A percentile compares a stretch with the other conserved stretches of the same genome.
Evolutionary conservation across 2,113 vertebrate genomes (phyloP).

Genomic region (Epinephelus fuscoguttatus): DNA sequence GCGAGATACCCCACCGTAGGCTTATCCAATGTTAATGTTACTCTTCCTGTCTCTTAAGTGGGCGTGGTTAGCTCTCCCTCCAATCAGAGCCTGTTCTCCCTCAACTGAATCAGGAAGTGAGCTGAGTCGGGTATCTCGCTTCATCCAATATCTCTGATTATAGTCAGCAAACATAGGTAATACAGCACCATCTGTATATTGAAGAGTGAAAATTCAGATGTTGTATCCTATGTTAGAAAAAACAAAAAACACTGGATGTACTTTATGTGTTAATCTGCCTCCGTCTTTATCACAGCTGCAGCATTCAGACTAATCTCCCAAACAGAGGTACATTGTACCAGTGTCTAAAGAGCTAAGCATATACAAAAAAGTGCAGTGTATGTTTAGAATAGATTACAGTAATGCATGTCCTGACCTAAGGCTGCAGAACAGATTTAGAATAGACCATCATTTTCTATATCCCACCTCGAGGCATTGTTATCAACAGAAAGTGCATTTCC

Average conservation of each 20-base stretch:
- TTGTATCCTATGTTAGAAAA: neutral
- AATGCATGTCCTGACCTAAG: slow-evolving; percentile 47
- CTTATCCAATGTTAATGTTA: too few relatives aligned
- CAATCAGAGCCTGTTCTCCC: too few relatives aligned
- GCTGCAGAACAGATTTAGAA: slow-evolving; percentile 58
- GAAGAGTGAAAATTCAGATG: neutral
- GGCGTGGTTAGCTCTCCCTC: too few relatives aligned
- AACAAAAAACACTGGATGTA: neutral
- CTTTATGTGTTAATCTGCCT: slow-evolving; percentile 30
- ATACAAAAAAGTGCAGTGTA: slow-evolving; percentile 21
- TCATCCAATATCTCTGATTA: too few relatives aligned
- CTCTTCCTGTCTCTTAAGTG: too few relatives aligned
- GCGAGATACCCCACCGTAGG: too few relatives aligned
- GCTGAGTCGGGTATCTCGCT: too few relatives aligned
- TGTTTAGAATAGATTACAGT: slow-evolving; percentile 47
- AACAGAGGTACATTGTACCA: slow-evolving; percentile 6
- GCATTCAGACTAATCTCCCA: slow-evolving; percentile 33
- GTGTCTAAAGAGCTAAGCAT: neutral
- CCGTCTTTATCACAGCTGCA: slow-evolving; percentile 33
- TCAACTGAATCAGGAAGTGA: too few relatives aligned
- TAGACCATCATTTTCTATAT: slow-evolving; percentile 39
- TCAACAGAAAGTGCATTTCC: slow-evolving; percentile 55
- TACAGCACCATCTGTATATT: neutral
- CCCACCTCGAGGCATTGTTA: slow-evolving; percentile 60
- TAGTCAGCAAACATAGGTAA: slow-evolving; percentile 18